Base-by-base conservation (phyloP, 2,797 vertebrate species). In the Pelodytes ibericus region DNA sequence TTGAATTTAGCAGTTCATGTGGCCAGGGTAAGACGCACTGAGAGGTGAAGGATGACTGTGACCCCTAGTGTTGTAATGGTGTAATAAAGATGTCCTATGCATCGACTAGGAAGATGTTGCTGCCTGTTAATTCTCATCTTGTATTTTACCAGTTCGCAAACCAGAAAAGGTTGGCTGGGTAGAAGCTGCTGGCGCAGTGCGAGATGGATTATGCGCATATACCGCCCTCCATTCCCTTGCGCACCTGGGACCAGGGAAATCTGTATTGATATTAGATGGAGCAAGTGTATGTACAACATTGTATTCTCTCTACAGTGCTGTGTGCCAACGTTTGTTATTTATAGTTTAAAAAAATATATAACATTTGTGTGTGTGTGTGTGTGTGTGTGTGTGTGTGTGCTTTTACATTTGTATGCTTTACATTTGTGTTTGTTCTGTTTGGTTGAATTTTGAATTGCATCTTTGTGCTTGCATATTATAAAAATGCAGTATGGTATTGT, bases 151-250 rank as follows among this genome's bases (percentile, higher is more conserved):
- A 98, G 96, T 96, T 74, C 91, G 84, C 79, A 99, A 97, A 83
- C 96, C 96, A 3, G 91, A 93, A 81, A 96, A 96, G 80, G 91
- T 96, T 24, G 91, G 92, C 24, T 94, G 92, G 82, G 86, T 88
- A 63, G 92, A 93, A 81, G 94, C 90, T 0, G 96, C 94, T 0
- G 95, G 91, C 3, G 89, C 92, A 0, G 61, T 98, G 47, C 92
- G 90, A 22, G 96, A 98, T 20, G 95, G 94, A 57, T 82, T 99
- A 0, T 84, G 88, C 13, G 95, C 95, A 0, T 97, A 97, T 81
- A 98, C 94, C 0, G 96, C 96, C 24, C 90, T 99, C 3, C 96
- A 99, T 85, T 95, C 93, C 39, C 93, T 96, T 30, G 92, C 93
- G 57, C 93, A 82, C 31, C 89, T 95, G 82, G 90, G 91, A 22